Evolutionary conservation across 2,113 vertebrate genomes (phyloP).

Genomic region (Phalacrocorax aristotelis): DNA sequence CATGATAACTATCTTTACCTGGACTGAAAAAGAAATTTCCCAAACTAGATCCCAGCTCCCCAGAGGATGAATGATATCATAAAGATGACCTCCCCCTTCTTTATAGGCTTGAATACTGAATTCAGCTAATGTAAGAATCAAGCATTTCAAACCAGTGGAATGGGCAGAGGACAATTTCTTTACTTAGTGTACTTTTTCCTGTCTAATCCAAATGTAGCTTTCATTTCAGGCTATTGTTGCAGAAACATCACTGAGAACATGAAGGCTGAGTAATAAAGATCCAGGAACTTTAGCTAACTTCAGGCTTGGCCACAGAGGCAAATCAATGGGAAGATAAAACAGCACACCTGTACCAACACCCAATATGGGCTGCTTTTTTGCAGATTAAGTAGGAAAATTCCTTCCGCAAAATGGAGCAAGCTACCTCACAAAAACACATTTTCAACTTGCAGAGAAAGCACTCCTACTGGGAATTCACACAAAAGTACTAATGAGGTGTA

Average conservation of each 20-base stretch:
- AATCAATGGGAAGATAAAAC: background rate
- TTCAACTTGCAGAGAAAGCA: background rate
- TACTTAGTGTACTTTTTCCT: background rate
- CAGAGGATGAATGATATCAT: background rate
- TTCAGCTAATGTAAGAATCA: background rate
- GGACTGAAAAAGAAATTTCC: background rate
- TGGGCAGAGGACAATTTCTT: background rate
- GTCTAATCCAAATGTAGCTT: background rate
- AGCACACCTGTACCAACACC: background rate
- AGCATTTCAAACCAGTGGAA: background rate
- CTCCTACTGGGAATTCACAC: background rate
- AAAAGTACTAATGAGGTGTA: slow-evolving; percentile 9
- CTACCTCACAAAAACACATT: background rate
- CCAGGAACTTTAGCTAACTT: background rate
- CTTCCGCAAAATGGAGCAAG: background rate
- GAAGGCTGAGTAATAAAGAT: background rate
- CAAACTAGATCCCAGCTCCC: background rate
- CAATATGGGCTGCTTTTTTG: background rate
- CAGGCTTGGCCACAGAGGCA: background rate
- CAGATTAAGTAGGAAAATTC: background rate
- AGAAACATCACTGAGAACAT: background rate
- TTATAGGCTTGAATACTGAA: background rate
- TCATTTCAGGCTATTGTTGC: background rate
- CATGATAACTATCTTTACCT: background rate
- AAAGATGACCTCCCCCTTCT: background rate